Evolutionary conservation across 2,888 invertebrate genomes (phyloP).

Genomic region (Sinelater perroti): DNA sequence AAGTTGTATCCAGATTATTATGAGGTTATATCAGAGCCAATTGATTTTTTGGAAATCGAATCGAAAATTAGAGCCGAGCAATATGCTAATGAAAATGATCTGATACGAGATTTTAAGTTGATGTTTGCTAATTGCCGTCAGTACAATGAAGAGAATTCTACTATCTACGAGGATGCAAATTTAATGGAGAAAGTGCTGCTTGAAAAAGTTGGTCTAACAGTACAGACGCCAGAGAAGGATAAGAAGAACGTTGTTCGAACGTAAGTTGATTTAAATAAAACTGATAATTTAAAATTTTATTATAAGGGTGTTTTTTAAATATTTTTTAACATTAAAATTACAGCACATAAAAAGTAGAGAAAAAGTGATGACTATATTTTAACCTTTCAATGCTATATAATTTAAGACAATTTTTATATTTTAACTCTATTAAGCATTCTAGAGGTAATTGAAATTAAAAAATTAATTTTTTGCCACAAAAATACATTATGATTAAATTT

Average conservation of each 20-base stretch:
- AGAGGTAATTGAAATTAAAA: too few relatives aligned
- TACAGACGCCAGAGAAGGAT: conserved; percentile 53
- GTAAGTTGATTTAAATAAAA: conserved; percentile 17
- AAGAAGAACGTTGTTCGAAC: conserved; percentile 54
- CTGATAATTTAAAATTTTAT: too few relatives aligned
- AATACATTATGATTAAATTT: too few relatives aligned
- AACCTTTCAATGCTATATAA: too few relatives aligned
- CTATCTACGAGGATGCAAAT: conserved; percentile 94
- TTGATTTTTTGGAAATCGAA: conserved; percentile 95
- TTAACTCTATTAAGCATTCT: too few relatives aligned
- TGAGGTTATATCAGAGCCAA: conserved; percentile 90
- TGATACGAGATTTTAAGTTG: conserved; percentile 85
- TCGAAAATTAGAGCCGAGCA: conserved; percentile 86
- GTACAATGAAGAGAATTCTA: conserved; percentile 96
- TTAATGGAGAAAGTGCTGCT: conserved; percentile 84
- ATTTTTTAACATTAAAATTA: too few relatives aligned
- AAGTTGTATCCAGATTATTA: conserved; percentile 96
- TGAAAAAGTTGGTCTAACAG: conserved; percentile 78
- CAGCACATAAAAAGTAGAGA: too few relatives aligned
- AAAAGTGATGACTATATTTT: too few relatives aligned
- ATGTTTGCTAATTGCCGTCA: conserved; percentile 98
- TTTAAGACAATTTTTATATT: too few relatives aligned
- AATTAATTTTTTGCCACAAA: too few relatives aligned
- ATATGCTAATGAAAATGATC: conserved; percentile 85
- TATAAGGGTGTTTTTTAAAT: too few relatives aligned